A percentile compares a stretch with the other conserved stretches of the same genome.
These are phyloP conservation scores for Ibidorhyncha struthersii DNA, from an alignment of 2,113 vertebrate genomes.

Conservation along the genomic window DNA sequence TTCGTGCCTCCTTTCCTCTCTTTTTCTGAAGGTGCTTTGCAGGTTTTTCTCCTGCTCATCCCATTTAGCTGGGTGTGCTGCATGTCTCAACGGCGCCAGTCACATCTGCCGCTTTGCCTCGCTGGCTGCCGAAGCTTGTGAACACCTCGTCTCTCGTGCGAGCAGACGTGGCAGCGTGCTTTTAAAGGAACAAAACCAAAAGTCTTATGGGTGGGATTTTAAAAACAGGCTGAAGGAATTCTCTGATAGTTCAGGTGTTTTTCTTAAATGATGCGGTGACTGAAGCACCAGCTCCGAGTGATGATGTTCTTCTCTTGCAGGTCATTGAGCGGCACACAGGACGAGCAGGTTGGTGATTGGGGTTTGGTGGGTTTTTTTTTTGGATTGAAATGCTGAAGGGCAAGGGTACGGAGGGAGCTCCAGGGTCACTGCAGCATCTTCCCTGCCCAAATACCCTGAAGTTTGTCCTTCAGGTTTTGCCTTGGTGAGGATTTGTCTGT, in stretches of 20 bases:
- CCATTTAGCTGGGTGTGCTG: background rate
- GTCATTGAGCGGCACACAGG: background rate
- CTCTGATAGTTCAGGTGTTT: background rate
- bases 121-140: background rate
- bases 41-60: background rate
- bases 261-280: background rate
- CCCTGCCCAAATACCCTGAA: background rate
- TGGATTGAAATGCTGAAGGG: background rate
- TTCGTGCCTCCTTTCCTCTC: background rate
- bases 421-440: background rate
- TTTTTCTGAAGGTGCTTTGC: background rate
- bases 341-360: conserved; percentile 60
- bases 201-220: background rate
- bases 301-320: conserved; percentile 11
- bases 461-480: background rate
- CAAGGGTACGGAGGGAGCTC: background rate
- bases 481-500: background rate
- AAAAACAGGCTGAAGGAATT: background rate
- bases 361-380: background rate
- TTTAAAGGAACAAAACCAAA: background rate
- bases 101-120: accelerated
- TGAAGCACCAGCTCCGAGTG: background rate
- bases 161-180: background rate
- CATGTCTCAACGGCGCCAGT: accelerated
- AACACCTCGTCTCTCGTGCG: accelerated